These are phyloP conservation scores for Nephrotoma flavescens DNA, from an alignment of 2,888 invertebrate species.

Conservation along the genomic window DNA sequence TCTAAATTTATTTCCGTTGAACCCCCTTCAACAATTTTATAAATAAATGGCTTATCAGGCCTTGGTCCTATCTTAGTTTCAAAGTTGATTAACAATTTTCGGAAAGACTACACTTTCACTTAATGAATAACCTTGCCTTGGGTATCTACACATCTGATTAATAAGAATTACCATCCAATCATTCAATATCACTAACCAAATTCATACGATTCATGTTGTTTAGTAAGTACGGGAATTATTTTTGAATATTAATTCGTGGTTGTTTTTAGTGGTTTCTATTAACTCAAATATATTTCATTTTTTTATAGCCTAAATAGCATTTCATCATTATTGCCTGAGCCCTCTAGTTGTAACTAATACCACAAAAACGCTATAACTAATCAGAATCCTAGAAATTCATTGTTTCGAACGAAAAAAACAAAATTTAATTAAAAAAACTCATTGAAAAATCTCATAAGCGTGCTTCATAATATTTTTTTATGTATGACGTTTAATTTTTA, in stretches of 20 bases:
- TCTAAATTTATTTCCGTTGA: too few relatives aligned
- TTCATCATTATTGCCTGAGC: constrained; percentile 21
- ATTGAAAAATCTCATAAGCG: not conserved
- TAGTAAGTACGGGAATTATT: not conserved
- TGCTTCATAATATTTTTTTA: not conserved
- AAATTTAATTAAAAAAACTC: not conserved
- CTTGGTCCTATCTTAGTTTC: too few relatives aligned
- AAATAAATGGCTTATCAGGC: too few relatives aligned
- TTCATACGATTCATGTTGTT: not conserved
- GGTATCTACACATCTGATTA: not conserved
- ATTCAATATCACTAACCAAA: not conserved
- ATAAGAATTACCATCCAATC: not conserved
- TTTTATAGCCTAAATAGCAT: not conserved
- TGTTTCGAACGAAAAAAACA: not conserved
- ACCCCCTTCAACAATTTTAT: too few relatives aligned
- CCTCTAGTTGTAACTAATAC: constrained; percentile 12
- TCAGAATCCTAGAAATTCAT: not conserved
- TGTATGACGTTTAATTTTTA: not conserved
- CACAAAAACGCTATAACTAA: not conserved
- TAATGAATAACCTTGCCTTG: too few relatives aligned
- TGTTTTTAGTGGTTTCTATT: not conserved
- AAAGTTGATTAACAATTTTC: too few relatives aligned
- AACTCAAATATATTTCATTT: not conserved
- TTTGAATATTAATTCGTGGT: not conserved
- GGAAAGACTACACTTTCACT: too few relatives aligned